phyloP scores from a whole-genome alignment of 2,797 vertebrate species.

The Coregonus suidteri region DNA sequence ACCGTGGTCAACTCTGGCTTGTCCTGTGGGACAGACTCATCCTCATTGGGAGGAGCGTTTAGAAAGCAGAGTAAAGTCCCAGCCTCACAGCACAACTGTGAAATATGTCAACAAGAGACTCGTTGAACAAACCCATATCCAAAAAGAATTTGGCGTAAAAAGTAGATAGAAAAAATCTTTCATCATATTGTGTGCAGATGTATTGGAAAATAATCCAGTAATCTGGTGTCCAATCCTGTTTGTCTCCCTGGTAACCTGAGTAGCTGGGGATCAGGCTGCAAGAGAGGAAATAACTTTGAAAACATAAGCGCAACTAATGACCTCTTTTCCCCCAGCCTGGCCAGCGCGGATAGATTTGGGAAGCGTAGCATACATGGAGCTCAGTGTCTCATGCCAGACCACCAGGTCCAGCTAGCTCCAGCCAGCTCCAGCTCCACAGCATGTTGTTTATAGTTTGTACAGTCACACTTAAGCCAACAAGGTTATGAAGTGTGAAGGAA shows the following conservation, averaged over 20 bases:
- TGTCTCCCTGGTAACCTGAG: slow-evolving; percentile 38
- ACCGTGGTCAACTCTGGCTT: background rate
- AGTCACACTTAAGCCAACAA: slow-evolving; percentile 34
- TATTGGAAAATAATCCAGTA: slow-evolving; percentile 47
- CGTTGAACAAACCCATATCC: background rate
- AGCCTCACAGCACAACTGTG: slow-evolving; percentile 5
- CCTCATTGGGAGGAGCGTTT: background rate
- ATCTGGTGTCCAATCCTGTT: slow-evolving; percentile 38
- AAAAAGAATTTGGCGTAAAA: background rate
- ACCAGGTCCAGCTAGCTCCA: background rate
- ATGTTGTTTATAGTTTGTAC: slow-evolving; percentile 41
- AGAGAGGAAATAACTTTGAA: slow-evolving; percentile 43
- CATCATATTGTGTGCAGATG: slow-evolving; percentile 31
- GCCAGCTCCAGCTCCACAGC: background rate
- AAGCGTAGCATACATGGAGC: background rate
- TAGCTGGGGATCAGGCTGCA: slow-evolving; percentile 19
- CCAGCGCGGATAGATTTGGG: background rate
- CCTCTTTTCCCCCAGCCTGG: slow-evolving; percentile 2
- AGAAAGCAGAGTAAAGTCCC: slow-evolving; percentile 11
- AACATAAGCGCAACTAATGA: slow-evolving; percentile 38
- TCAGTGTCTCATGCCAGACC: background rate
- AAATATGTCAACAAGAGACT: slow-evolving; percentile 7
- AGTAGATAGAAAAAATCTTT: slow-evolving; percentile 4
- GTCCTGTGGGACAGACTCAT: background rate
- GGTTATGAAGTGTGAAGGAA: slow-evolving; percentile 47